phyloP scores from a whole-genome alignment of 2,113 vertebrate species.

The Gambusia holbrooki region DNA sequence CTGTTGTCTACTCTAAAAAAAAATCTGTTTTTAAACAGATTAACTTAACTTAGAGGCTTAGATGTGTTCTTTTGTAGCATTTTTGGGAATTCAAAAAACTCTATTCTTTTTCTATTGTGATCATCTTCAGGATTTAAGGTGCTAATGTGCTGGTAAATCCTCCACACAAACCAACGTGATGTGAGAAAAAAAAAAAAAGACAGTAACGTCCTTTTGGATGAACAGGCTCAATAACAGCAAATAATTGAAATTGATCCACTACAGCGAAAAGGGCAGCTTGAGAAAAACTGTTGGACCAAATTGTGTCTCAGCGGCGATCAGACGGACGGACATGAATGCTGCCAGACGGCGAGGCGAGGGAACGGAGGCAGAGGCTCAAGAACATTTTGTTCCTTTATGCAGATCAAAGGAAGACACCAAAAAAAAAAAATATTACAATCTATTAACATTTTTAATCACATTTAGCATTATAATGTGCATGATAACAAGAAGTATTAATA shows the following conservation, averaged over 20 bases:
- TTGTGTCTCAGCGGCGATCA: slow-evolving; percentile 28
- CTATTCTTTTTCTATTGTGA: no score
- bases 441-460: no score
- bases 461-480: neutral
- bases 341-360: neutral
- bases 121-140: no score
- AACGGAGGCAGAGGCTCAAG: neutral
- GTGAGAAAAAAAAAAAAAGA: neutral
- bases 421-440: no score
- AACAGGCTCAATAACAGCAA: neutral
- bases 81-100: no score
- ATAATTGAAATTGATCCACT: slow-evolving; percentile 29
- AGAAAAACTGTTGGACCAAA: slow-evolving; percentile 16
- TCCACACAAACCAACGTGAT: neutral
- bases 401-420: neutral
- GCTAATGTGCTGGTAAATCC: neutral
- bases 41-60: no score
- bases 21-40: no score
- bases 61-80: no score
- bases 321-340: neutral
- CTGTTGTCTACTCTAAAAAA: no score
- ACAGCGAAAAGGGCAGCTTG: slow-evolving; percentile 16
- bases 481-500: neutral
- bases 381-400: slow-evolving; percentile 22
- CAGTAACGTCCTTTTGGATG: neutral